Evolutionary conservation across 2,113 vertebrate genomes (phyloP).

Genomic region (Gambusia holbrooki): DNA sequence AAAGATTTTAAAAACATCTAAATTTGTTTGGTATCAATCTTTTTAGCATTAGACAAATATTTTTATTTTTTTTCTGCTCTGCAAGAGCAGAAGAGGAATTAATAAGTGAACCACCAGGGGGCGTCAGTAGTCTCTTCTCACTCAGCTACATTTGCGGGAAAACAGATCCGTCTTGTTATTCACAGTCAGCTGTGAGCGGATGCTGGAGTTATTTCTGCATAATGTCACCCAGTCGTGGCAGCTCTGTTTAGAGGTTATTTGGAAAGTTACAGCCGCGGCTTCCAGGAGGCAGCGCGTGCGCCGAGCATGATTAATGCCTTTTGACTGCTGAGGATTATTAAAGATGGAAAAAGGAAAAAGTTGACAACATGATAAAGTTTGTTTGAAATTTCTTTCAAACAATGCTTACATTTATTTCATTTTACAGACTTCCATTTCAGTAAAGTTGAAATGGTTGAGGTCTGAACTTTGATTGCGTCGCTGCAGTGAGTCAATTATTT

Average conservation of each 20-base stretch:
- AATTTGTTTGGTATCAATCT: too few relatives aligned
- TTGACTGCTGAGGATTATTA: conserved; percentile 37
- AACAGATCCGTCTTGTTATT: conserved; percentile 33
- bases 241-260: conserved; percentile 29
- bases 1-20: too few relatives aligned
- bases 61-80: too few relatives aligned
- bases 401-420: too few relatives aligned
- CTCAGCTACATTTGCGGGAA: background rate
- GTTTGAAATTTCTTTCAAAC: too few relatives aligned
- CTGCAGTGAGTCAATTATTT: too few relatives aligned
- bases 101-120: conserved; percentile 45
- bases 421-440: too few relatives aligned
- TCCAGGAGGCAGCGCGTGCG: conserved; percentile 17
- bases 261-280: conserved; percentile 3
- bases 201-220: conserved; percentile 51
- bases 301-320: conserved; percentile 38
- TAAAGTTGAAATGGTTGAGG: too few relatives aligned
- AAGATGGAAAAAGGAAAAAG: conserved; percentile 21
- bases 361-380: background rate
- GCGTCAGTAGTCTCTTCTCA: conserved; percentile 36
- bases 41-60: too few relatives aligned
- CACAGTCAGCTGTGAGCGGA: conserved; percentile 49
- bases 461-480: too few relatives aligned
- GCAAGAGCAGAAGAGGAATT: background rate
- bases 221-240: conserved; percentile 58